Evolutionary conservation across 30 jellyfish, hydroid and myxozoan genomes (phyloP), one percentile per base, ranked within the genome.

Genomic region (Hydra vulgaris): DNA sequence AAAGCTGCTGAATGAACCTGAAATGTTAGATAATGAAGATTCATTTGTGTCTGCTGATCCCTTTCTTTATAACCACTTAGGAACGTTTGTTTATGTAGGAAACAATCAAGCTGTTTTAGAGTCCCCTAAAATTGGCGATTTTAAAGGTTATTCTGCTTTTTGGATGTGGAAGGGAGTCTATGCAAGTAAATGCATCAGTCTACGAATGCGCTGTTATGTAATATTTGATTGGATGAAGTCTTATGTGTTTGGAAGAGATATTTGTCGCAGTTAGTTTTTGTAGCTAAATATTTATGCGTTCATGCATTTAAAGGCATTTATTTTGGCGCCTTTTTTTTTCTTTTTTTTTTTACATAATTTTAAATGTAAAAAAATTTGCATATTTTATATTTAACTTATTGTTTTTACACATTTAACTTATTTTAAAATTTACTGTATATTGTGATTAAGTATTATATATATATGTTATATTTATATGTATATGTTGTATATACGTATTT

Each of bases 121-220:
- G 74, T 76, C 82, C 70, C 96, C 96, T 5, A 87, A 87, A 25
- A 68, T 90, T 17, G 97, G 97, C 26, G 76, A 81, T 18, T 90
- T 85, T 80, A 90, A 84, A 82, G 85, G 85, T 61, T 78, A 75
- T 75, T 78, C 85, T 75, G 83, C 97, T 26, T 85, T 90, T 95
- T 90, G 97, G 97, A 74, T 90, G 71, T 90, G 97, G 97, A 66
- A 95, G 21, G 95, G 95, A 53, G 86, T 95, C 53, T 90, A 90
- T 73, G 89, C 97, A 22, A 90, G 97, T 69, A 95, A 90, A 55
- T 84, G 95, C 61, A 94, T 82, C 17, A 90, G 95, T 22, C 26
- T 82, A 72, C 86, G 97, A 66, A 90, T 90, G 97, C 90, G 89
- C 71, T 85, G 90, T 21, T 80, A 85, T 17, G 90, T 90, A 21